These are phyloP conservation scores for Rhabdornis inornatus DNA, from an alignment of 2,113 vertebrate species.

Conservation along the genomic window DNA sequence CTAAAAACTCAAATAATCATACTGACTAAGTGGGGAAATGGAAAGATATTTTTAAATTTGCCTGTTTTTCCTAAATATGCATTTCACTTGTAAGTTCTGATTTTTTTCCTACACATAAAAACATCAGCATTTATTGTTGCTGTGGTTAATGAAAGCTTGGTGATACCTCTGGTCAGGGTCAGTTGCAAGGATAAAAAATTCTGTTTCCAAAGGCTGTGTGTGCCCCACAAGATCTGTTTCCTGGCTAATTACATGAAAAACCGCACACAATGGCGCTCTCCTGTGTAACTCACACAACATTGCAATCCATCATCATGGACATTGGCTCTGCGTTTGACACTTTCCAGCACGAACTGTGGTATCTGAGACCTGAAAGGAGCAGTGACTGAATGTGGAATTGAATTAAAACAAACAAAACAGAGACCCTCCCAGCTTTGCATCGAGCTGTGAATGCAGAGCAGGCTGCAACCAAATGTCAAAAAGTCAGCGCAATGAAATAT, in stretches of 20 bases:
- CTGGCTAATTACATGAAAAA: slow-evolving; percentile 30
- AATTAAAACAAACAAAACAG: neutral
- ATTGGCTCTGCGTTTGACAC: neutral
- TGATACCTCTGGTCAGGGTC: neutral
- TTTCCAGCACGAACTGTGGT: neutral
- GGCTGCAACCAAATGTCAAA: neutral
- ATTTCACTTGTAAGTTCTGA: neutral
- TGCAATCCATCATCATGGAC: slow-evolving; percentile 35
- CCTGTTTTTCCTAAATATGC: neutral
- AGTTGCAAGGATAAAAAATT: neutral
- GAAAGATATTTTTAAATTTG: neutral
- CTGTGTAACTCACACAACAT: slow-evolving; percentile 45
- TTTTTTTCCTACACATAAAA: neutral
- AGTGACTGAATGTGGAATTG: neutral
- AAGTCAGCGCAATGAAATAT: neutral
- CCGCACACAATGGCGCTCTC: slow-evolving; percentile 57
- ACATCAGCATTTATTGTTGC: neutral
- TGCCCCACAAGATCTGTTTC: neutral
- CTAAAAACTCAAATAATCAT: neutral
- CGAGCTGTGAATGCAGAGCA: neutral
- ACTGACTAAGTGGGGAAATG: neutral
- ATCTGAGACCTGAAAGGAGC: neutral
- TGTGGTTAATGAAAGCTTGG: neutral
- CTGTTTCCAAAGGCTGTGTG: neutral
- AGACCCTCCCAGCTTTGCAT: neutral